Evolutionary conservation across 2,113 vertebrate genomes (phyloP).

Genomic region (Apodemus sylvaticus): DNA sequence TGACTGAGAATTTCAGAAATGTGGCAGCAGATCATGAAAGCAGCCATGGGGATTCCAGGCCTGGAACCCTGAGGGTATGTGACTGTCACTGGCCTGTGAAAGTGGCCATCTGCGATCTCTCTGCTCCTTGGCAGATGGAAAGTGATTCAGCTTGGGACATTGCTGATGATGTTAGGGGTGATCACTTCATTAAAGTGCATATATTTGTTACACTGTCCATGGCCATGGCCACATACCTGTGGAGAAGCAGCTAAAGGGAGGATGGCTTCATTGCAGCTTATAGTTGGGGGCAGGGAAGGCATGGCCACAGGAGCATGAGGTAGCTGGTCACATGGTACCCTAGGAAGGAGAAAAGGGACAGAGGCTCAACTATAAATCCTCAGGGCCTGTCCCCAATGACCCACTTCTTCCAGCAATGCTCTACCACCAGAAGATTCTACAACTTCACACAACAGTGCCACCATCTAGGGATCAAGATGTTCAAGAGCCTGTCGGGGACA

Average conservation of each 20-base stretch:
- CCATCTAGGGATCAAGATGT: not conserved
- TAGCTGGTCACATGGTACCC: not conserved
- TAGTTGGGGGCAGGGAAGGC: no score
- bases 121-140: not conserved
- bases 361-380: not conserved
- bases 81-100: not conserved
- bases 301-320: no score
- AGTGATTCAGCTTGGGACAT: not conserved
- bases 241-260: not conserved
- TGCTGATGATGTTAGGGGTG: no score
- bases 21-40: not conserved
- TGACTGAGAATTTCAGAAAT: not conserved
- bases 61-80: not conserved
- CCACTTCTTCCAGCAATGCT: not conserved
- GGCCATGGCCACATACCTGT: not conserved
- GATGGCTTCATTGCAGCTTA: not conserved
- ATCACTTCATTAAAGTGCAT: not conserved
- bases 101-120: not conserved
- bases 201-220: not conserved
- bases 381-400: not conserved
- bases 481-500: not conserved
- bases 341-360: not conserved
- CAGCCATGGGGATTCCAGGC: not conserved
- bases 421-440: not conserved
- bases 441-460: no score